Evolutionary conservation across 2,888 invertebrate genomes (phyloP).

Genomic region (Griposia aprilina): DNA sequence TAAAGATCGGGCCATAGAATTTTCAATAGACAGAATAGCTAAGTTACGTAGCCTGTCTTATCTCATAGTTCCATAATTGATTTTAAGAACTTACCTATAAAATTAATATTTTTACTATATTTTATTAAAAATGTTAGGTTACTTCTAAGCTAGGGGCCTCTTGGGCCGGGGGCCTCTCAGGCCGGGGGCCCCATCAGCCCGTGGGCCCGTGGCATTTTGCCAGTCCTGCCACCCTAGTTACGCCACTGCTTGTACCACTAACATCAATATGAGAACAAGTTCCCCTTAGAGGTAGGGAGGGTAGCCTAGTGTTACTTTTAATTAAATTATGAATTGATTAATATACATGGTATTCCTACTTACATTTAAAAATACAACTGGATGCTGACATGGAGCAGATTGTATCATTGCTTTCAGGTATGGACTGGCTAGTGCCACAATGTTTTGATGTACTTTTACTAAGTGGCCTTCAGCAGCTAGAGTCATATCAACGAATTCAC

Average conservation of each 20-base stretch:
- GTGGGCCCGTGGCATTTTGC: too few relatives aligned
- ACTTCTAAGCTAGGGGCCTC: too few relatives aligned
- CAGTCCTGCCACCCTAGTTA: too few relatives aligned
- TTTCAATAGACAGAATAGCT: too few relatives aligned
- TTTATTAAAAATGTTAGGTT: too few relatives aligned
- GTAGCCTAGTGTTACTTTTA: neutral
- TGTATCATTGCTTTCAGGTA: constrained; percentile 81
- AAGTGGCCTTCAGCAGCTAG: constrained; percentile 82
- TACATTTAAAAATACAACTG: constrained; percentile 84
- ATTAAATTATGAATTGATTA: neutral
- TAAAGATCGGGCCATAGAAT: too few relatives aligned
- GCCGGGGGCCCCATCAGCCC: too few relatives aligned
- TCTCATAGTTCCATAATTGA: too few relatives aligned
- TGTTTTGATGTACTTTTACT: constrained; percentile 83
- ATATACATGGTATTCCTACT: constrained; percentile 62
- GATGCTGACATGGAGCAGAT: constrained; percentile 77
- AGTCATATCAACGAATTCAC: constrained; percentile 88
- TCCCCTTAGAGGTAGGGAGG: neutral
- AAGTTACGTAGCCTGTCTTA: too few relatives aligned
- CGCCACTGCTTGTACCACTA: neutral
- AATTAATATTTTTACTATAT: too few relatives aligned
- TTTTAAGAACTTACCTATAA: too few relatives aligned
- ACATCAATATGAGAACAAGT: neutral
- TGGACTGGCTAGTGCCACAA: constrained; percentile 84
- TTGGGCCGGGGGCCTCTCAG: too few relatives aligned